Percentiles rank a stretch among this genome's conserved stretches.
phyloP scores from a whole-genome alignment of 2,113 vertebrate genomes.

The Probosciger aterrimus region DNA sequence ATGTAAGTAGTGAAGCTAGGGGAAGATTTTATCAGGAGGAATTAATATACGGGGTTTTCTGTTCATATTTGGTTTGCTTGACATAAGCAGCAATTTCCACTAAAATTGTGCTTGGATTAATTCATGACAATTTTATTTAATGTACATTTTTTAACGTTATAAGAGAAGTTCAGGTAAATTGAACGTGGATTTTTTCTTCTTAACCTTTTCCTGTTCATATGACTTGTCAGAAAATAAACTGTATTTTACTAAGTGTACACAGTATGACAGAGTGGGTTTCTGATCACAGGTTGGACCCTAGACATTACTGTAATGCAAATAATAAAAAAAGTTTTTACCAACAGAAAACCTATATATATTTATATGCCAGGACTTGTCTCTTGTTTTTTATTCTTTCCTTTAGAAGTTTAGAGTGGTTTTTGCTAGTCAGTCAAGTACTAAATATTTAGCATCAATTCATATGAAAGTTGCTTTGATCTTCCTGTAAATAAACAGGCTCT shows the following conservation, averaged over 20 bases:
- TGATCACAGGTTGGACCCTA: neutral
- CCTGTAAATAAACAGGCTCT: conserved; percentile 70
- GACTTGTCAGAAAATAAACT: neutral
- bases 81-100: neutral
- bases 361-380: neutral
- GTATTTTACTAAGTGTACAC: neutral
- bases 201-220: neutral
- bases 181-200: neutral
- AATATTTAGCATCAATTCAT: conserved; percentile 62
- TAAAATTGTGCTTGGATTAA: neutral
- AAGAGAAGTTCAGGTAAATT: neutral
- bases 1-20: neutral
- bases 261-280: neutral
- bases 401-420: conserved; percentile 39
- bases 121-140: neutral
- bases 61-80: neutral
- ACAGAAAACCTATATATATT: neutral
- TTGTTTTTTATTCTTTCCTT: conserved; percentile 26
- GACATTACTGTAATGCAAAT: neutral
- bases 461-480: conserved; percentile 73
- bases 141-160: neutral
- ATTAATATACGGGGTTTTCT: neutral
- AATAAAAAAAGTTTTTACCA: neutral
- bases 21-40: neutral
- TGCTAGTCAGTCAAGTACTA: conserved; percentile 60